These are phyloP conservation scores for Tortrix viridana DNA, from an alignment of 2,888 invertebrate genomes.

Conservation along the genomic window DNA sequence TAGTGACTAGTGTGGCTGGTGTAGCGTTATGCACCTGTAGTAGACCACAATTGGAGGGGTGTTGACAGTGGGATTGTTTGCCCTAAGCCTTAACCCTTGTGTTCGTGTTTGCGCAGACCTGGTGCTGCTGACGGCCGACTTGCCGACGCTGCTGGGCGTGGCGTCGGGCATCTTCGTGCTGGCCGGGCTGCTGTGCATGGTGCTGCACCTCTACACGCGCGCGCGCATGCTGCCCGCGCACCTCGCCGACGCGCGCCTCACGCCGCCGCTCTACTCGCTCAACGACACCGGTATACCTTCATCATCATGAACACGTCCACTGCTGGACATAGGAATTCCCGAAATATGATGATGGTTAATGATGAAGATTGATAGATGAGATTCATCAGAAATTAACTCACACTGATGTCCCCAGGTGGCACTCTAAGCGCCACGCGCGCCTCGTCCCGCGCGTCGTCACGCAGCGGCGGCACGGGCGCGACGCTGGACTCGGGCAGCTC, in stretches of 20 bases:
- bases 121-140: constrained; percentile 91
- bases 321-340: no score
- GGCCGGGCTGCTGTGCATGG: constrained; percentile 94
- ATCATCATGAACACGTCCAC: no score
- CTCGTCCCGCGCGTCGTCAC: constrained; percentile 74
- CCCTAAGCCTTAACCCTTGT: no score
- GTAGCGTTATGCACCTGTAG: no score
- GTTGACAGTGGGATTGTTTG: no score
- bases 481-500: constrained; percentile 81
- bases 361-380: no score
- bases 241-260: constrained; percentile 92
- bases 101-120: constrained; percentile 83
- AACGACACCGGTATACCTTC: constrained; percentile 92
- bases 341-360: no score
- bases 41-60: no score
- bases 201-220: constrained; percentile 92
- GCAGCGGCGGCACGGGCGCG: constrained; percentile 68
- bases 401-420: constrained; percentile 72
- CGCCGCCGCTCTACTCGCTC: constrained; percentile 91
- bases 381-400: no score
- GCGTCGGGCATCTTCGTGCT: constrained; percentile 93
- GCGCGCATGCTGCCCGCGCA: constrained; percentile 88
- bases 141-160: constrained; percentile 94
- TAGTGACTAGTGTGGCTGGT: constrained; percentile 67
- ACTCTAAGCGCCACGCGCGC: constrained; percentile 42